Evolutionary conservation across 2,888 invertebrate genomes (phyloP), one percentile per base, ranked within the genome.

Genomic region (Piscicola geometra): DNA sequence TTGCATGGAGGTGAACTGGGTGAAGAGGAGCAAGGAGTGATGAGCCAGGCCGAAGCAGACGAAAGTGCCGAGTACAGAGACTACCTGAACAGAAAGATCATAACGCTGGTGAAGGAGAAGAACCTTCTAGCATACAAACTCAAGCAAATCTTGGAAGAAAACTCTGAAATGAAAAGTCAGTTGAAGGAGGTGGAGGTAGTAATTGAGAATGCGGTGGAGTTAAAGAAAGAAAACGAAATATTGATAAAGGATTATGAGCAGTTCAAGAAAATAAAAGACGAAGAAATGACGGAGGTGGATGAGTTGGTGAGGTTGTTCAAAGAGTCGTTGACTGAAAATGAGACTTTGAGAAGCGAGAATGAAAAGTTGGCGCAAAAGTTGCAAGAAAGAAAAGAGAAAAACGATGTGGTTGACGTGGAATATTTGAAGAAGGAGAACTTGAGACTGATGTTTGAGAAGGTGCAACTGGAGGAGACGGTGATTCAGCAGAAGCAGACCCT

Each of bases 161-260:
- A 77, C 67, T n/a, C 2, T 28, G 41, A 75, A 66, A 60, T 75
- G 9, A 75, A 71, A 35, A 71, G 18, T 12, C 75, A 71, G 66
- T 41, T 77, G 70, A 64, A 52, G 21, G 77, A 77, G 15, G 75
- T 77, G 25, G 77, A 71, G 25, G 56, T 47, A 32, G 52, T 77
- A 12, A 75, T 77, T 12, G 50, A 18, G 33, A 50, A 70, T 9
- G 77, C 75, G 21, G 50, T 64, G 33, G 75, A 77, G 41, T 25
- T 77, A 52, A 77, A 75, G 33, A 75, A 75, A 1, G 77, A 77
- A 35, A 77, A 77, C 52, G 75, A 75, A 32, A 67, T 41, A 15
- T 30, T 77, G 36, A 75, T 77, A 28, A 36, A 68, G 1, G 77
- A 77, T 33, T 77, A 75, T 32, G 47, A 47, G n/a, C 36, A 66